Conservation (phyloP, 64 coral and sea anemone species). For the Actinia tenebrosa region DNA sequence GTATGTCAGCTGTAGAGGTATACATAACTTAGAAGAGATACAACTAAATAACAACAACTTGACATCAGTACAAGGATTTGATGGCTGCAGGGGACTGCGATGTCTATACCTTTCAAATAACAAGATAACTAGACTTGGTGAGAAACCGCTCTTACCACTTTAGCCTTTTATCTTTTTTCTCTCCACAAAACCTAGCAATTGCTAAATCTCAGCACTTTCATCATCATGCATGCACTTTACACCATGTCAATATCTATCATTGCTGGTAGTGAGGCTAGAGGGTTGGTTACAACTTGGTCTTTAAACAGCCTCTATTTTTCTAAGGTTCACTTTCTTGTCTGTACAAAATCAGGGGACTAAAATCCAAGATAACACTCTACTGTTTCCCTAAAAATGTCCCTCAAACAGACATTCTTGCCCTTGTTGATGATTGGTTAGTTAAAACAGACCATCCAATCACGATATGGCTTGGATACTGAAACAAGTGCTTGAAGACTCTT, state of each 20-base stretch:
- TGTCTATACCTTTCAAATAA: conserved; percentile 52
- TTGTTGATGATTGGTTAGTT: neutral
- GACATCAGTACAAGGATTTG: conserved; percentile 69
- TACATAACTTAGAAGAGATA: conserved; percentile 40
- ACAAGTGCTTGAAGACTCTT: conserved; percentile 17
- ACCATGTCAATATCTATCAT: too few species aligned
- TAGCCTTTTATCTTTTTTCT: neutral
- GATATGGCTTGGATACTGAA: neutral
- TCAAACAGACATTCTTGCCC: neutral
- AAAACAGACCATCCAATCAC: neutral
- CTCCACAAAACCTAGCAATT: neutral
- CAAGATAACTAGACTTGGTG: conserved; percentile 82
- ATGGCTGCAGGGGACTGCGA: conserved; percentile 23
- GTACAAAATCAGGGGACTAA: neutral
- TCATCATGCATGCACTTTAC: neutral
- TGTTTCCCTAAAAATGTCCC: neutral
- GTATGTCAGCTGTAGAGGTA: conserved; percentile 44
- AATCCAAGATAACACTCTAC: neutral
- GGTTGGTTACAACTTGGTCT: neutral
- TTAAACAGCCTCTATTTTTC: neutral
- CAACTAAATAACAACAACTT: conserved; percentile 59
- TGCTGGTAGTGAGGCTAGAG: neutral
- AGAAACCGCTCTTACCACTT: neutral
- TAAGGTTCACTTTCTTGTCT: neutral
- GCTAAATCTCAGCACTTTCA: neutral